Evolutionary conservation across 1,140 invertebrate species (phyloP), one percentile per base, ranked within the genome.

Genomic region (Drosophila kepulauana): DNA sequence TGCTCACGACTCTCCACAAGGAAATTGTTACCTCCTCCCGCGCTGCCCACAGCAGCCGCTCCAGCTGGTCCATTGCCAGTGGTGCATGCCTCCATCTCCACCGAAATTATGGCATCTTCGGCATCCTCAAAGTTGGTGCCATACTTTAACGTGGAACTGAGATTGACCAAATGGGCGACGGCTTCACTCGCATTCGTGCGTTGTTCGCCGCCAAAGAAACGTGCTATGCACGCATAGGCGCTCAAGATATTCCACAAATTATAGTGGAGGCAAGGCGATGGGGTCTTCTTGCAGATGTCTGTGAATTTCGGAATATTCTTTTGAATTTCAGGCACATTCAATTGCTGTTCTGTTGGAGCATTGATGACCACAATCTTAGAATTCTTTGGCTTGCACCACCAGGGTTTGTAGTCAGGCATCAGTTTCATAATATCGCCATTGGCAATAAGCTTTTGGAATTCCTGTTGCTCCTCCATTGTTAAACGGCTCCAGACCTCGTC

Each of bases 171-270:
- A 75, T 94, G 93, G 16, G 93, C 88, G 0, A 93, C 87, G 7
- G 94, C 93, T 91, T 96, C 96, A 3, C 93, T 78, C 6, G 94
- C 72, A 80, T 94, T 95, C 30, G 94, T 93, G n/a, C 92, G 78
- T 89, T 95, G 93, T 79, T 97, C 96, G 20, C 96, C 96, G 84
- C 95, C 95, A 77, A 96, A 96, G 88, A 95, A 95, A 15, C 96
- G 93, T 33, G 93, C 93, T 8, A 93, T 93, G 61, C 95, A 95
- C 1, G 94, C 94, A 88, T 97, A 97, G 10, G 95, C 93, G 16
- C 94, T 93, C 5, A 97, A 69, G 1, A 97, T 93, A 91, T 97
- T 97, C 52, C 94, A 92, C 7, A 97, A 92, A 87, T 96, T 97
- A 76, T 93, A 95, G 73, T 93, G 93, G n/a, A 97, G 93, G 73